A percentile compares a stretch with the other conserved stretches of the same genome.
Evolutionary conservation across 1,140 invertebrate species (phyloP).

Genomic region (Parapsyche elsis): DNA sequence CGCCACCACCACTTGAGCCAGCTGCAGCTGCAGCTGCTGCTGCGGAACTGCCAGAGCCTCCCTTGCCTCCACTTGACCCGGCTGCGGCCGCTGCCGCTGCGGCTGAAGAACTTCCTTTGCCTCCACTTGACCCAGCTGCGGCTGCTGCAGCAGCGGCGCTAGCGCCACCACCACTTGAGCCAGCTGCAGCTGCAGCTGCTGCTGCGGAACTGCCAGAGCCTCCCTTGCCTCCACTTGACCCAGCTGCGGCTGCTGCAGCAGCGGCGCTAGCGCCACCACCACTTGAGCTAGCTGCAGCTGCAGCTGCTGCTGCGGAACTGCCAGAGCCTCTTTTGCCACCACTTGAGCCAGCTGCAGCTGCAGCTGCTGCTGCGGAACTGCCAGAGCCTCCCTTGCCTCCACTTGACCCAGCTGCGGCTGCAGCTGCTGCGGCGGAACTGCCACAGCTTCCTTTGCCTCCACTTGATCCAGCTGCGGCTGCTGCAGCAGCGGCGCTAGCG

Average conservation of each 20-base stretch:
- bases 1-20: conserved; percentile 56
- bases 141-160: conserved; percentile 10
- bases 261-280: conserved; percentile 54
- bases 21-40: conserved; percentile 61
- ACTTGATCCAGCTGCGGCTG: background rate
- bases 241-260: conserved; percentile 26
- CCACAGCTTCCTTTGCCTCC: conserved; percentile 53
- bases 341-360: conserved; percentile 1
- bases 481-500: conserved; percentile 59
- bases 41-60: conserved; percentile 61
- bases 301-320: conserved; percentile 32
- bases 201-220: conserved; percentile 48
- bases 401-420: background rate
- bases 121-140: conserved; percentile 29
- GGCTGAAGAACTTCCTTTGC: conserved; percentile 55
- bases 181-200: background rate
- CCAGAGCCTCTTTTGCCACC: conserved; percentile 50
- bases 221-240: conserved; percentile 35
- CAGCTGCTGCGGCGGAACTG: background rate
- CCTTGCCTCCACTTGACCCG: conserved; percentile 59
- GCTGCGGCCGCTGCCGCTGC: conserved; percentile 60
- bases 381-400: background rate
- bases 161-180: background rate
- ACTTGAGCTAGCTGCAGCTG: conserved; percentile 47
- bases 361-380: background rate